Evolutionary conservation across 2,113 vertebrate genomes (phyloP), one percentile per base, ranked within the genome.

Genomic region (Pteronura brasiliensis): DNA sequence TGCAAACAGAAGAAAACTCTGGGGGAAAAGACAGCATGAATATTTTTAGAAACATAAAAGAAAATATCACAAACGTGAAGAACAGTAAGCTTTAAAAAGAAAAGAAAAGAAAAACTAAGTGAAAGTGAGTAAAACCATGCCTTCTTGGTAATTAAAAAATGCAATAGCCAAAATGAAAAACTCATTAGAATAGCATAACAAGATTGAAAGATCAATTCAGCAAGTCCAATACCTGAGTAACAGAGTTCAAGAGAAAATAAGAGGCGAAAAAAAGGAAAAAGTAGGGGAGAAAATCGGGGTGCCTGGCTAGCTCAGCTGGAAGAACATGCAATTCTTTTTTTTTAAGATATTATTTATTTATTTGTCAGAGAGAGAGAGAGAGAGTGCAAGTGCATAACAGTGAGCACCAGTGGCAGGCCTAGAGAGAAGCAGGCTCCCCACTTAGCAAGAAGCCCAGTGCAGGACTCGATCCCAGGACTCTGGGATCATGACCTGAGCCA

Each of bases 91-190:
- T 82, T 1, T 47, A 6, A 85, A 85, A 55, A 59, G 55, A 47
- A 9, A 92, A 44, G 14, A 6, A 65, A 65, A 65, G 31, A 67
- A 67, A 67, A 67, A 67, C n/a, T 71, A 71, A 87, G 18, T 84
- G 1, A 71, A 42, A 47, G 39, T 63, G 42, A 95, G 34, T 20
- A 79, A 42, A 77, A 72, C 39, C 20, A 76, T 36, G 18, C 39
- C 81, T 79, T 82, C 82, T 81, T 39, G 42, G 25, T 82, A 82
- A 95, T 83, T 90, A 65, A 65, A 80, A 96, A 96, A 42, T 95
- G 8, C 61, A 52, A 77, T 1, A 69, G 10, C 1, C 72, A 44
- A 92, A 86, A 89, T 89, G 29, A 52, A 95, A 89, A 88, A 84
- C 67, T 69, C 69, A 88, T 89, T 1, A 97, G 55, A 77, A 63